Evolutionary conservation across 2,113 vertebrate genomes (phyloP).

Genomic region (Plecturocebus donacophilus): DNA sequence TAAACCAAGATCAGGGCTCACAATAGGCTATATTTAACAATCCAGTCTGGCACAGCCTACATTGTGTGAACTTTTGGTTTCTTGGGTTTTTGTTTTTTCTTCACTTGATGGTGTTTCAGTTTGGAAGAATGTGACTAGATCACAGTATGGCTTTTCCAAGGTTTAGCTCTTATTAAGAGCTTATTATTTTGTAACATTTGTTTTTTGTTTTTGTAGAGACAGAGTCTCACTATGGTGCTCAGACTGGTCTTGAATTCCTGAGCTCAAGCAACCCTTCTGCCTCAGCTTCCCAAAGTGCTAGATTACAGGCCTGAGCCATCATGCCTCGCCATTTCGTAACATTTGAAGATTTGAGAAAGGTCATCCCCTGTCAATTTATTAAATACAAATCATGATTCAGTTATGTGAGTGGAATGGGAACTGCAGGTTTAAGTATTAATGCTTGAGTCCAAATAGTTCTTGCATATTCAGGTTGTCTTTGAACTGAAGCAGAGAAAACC

Average conservation of each 20-base stretch:
- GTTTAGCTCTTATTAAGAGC: not conserved
- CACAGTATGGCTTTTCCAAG: not conserved
- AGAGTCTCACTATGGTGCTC: no score
- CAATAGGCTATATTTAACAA: not conserved
- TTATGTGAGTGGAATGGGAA: not conserved
- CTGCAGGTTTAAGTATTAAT: not conserved
- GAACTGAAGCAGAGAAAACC: not conserved
- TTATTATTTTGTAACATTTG: not conserved
- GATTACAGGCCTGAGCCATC: no score
- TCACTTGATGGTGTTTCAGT: not conserved
- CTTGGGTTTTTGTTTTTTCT: not conserved
- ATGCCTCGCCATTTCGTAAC: not conserved
- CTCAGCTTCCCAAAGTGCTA: no score
- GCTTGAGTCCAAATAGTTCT: not conserved
- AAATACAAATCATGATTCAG: conserved; percentile 12
- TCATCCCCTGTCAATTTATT: not conserved
- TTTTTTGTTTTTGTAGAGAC: no score
- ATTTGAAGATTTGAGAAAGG: not conserved
- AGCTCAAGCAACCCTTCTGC: no score
- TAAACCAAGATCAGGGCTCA: not conserved
- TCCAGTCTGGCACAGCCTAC: not conserved
- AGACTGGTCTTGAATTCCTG: no score
- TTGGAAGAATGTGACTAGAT: not conserved
- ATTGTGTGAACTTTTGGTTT: not conserved
- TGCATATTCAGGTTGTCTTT: not conserved